Percentiles rank a stretch among this genome's conserved stretches.
Conservation (phyloP, 2,888 invertebrate species). For the Antitype chi region DNA sequence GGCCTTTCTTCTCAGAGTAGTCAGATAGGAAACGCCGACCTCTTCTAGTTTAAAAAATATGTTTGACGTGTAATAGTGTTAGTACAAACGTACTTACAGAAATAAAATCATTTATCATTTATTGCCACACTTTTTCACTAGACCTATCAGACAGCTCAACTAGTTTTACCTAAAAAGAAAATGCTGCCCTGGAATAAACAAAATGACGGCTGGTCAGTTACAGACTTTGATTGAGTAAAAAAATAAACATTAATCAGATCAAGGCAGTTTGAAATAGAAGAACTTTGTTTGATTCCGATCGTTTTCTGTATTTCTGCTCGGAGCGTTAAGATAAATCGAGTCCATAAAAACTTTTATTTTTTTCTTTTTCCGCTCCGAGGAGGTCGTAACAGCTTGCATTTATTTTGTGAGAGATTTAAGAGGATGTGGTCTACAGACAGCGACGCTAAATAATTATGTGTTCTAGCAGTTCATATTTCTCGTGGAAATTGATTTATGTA, state of each 20-base stretch:
- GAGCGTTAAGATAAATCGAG: constrained; percentile 78
- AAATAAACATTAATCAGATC: constrained; percentile 51
- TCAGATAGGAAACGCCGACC: too few species aligned
- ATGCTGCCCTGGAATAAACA: not conserved
- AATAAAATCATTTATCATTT: too few species aligned
- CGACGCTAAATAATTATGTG: constrained; percentile 52
- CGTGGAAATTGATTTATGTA: constrained; percentile 26
- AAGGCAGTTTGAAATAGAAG: constrained; percentile 65
- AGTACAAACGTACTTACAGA: too few species aligned
- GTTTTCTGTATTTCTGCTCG: constrained; percentile 69
- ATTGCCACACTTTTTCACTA: not conserved
- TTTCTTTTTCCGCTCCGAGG: constrained; percentile 64
- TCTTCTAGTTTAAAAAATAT: too few species aligned
- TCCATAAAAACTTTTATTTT: constrained; percentile 78
- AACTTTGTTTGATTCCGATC: constrained; percentile 68
- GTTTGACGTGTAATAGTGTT: too few species aligned
- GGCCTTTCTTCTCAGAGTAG: too few species aligned
- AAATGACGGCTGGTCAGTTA: constrained; percentile 29
- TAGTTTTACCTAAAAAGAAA: not conserved
- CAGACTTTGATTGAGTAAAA: constrained; percentile 40
- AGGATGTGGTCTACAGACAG: constrained; percentile 60
- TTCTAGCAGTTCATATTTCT: constrained; percentile 50
- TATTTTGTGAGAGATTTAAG: constrained; percentile 79
- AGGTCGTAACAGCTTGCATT: constrained; percentile 81
- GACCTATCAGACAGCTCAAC: not conserved